Evolutionary conservation across 2,888 invertebrate genomes (phyloP).

Genomic region (Andrena chrysosceles): DNA sequence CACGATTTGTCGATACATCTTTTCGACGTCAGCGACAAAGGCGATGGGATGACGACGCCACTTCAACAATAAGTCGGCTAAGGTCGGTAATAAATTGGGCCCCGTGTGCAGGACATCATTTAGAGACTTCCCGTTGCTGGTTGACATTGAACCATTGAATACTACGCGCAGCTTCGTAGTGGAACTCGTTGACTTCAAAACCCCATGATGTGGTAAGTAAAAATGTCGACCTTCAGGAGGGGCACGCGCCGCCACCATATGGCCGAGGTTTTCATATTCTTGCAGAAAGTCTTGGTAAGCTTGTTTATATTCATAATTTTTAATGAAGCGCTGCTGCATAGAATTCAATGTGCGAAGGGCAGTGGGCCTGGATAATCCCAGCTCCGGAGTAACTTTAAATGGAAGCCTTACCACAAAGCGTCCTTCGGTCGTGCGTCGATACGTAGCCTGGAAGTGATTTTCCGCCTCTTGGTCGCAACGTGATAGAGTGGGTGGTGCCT

Average conservation of each 20-base stretch:
- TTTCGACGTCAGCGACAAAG: neutral
- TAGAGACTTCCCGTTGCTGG: neutral
- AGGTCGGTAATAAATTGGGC: neutral
- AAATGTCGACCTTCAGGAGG: no score
- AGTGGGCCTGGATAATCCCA: neutral
- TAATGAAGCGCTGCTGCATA: neutral
- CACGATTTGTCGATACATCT: constrained; percentile 19
- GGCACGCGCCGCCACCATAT: neutral
- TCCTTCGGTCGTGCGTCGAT: neutral
- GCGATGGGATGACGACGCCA: no score
- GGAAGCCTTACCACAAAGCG: constrained; percentile 11
- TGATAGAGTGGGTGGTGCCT: neutral
- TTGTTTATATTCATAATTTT: neutral
- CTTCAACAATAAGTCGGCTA: no score
- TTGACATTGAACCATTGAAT: neutral
- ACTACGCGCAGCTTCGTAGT: constrained; percentile 9
- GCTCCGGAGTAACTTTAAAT: neutral
- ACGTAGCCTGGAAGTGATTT: neutral
- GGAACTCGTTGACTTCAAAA: neutral
- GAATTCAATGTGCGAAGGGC: neutral
- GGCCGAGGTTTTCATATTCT: neutral
- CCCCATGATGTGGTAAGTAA: constrained; percentile 17
- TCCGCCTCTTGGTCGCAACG: neutral
- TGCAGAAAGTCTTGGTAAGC: neutral
- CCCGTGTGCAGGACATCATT: constrained; percentile 2